Conservation (phyloP, 2,113 vertebrate genomes). For the Osmerus mordax region DNA sequence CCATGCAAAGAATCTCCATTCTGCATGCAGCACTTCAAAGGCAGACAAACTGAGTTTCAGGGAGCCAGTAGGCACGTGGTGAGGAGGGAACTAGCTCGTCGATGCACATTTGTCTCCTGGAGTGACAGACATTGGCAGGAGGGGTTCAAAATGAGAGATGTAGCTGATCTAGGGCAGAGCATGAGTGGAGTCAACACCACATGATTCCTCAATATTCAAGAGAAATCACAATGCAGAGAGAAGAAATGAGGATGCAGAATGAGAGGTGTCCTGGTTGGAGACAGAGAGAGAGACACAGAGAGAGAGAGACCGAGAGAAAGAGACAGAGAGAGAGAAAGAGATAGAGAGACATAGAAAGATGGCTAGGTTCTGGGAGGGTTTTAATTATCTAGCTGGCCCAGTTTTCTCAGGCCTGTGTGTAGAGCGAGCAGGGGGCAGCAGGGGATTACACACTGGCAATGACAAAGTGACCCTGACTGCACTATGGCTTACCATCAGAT, state of each 20-base stretch:
- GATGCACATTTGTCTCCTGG: constrained; percentile 70
- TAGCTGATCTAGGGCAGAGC: constrained; percentile 69
- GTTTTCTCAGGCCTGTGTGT: constrained; percentile 38
- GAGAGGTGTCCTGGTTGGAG: constrained; percentile 23
- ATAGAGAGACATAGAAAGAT: constrained; percentile 16
- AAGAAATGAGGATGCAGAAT: constrained; percentile 26
- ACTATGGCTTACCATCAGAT: constrained; percentile 53
- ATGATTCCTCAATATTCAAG: constrained; percentile 56
- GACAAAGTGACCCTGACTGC: constrained; percentile 50
- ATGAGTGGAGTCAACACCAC: constrained; percentile 57
- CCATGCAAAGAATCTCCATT: constrained; percentile 77
- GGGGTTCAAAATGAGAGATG: constrained; percentile 66
- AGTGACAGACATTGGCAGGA: constrained; percentile 71
- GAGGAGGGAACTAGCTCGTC: constrained; percentile 58
- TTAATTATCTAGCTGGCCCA: constrained; percentile 37
- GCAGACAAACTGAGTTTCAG: constrained; percentile 65
- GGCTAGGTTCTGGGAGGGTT: constrained; percentile 28
- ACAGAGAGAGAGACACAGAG: constrained; percentile 30
- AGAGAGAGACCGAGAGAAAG: constrained; percentile 20
- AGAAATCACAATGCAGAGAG: constrained; percentile 44
- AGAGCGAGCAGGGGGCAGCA: constrained; percentile 32
- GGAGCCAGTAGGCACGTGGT: constrained; percentile 71
- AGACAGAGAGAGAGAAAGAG: constrained; percentile 8
- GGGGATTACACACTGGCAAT: constrained; percentile 51
- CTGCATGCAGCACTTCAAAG: constrained; percentile 75